Evolutionary conservation across 2,888 invertebrate genomes (phyloP), one percentile per base, ranked within the genome.

Genomic region (Fragum whitleyi): DNA sequence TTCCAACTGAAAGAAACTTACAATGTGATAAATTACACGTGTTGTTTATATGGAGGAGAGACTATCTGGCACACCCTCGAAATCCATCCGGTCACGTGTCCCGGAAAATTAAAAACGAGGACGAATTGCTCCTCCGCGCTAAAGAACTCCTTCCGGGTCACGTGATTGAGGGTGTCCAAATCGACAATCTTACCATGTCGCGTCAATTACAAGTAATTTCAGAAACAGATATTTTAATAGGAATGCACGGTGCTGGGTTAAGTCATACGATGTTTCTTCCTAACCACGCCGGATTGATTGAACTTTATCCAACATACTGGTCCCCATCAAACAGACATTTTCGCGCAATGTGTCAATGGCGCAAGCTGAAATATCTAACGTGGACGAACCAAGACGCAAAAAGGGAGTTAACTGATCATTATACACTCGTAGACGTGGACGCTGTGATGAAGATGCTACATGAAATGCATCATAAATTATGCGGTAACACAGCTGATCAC

Each of bases 191-290:
- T 65, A 55, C 86, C 9, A 90, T 94, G 88, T 57, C 79, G 14
- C 70, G 90, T 21, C 94, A 94, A 86, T 84, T 94, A 32, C 47
- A 87, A 55, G 28, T 87, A 1, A 87, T 93, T 9, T 39, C 82
- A 28, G 62, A 61, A 9, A 82, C 82, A n/a, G 81, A 82, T 42
- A 78, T 78, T 36, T 70, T 94, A 19, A 87, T 94, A 0, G 94
- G 94, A 1, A 93, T 94, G 92, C 94, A 94, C 55, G 94, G 94
- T 6, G 94, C 94, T 2, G 93, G 93, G 2, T 83, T 94, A 26
- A 90, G 93, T 2, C 91, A 92, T 67, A 87, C 92, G 1, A 73
- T 93, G 14, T 93, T 93, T 76, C 83, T 94, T n/a, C 92, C 92
- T 0, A 77, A 84, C n/a, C 88, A 90, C 59, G 88, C 89, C 0